These are phyloP conservation scores for Lasius platythorax DNA, from an alignment of 2,888 invertebrate genomes.

Conservation along the genomic window DNA sequence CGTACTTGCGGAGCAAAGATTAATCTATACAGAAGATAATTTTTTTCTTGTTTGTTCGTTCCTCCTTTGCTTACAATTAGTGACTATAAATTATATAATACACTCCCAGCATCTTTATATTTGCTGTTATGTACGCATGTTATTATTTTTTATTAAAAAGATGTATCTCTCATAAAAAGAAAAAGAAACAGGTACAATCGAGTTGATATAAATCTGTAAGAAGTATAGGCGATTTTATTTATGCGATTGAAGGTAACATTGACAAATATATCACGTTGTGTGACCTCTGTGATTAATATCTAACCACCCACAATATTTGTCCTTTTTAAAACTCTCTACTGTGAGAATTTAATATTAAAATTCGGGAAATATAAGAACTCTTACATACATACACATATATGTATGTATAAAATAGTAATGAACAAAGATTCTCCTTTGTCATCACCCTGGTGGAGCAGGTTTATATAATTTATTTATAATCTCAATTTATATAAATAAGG, in stretches of 20 bases:
- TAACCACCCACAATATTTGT: constrained; percentile 14
- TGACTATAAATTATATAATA: background rate
- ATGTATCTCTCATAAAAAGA: background rate
- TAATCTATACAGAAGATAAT: background rate
- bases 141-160: background rate
- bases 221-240: background rate
- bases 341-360: constrained; percentile 3
- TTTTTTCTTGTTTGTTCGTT: background rate
- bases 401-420: constrained; percentile 41
- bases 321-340: constrained; percentile 2
- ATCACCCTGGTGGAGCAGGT: constrained; percentile 76
- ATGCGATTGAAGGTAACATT: background rate
- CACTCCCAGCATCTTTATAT: background rate
- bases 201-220: background rate
- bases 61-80: background rate
- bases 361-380: constrained; percentile 3
- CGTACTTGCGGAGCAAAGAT: background rate
- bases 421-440: constrained; percentile 52
- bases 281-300: background rate
- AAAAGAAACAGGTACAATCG: background rate
- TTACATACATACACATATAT: background rate
- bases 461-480: constrained; percentile 39
- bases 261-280: background rate
- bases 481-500: background rate
- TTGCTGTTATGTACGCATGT: background rate